A percentile compares a stretch with the other conserved stretches of the same genome.
Conservation (phyloP, 2,113 vertebrate genomes). For the Verasper variegatus region DNA sequence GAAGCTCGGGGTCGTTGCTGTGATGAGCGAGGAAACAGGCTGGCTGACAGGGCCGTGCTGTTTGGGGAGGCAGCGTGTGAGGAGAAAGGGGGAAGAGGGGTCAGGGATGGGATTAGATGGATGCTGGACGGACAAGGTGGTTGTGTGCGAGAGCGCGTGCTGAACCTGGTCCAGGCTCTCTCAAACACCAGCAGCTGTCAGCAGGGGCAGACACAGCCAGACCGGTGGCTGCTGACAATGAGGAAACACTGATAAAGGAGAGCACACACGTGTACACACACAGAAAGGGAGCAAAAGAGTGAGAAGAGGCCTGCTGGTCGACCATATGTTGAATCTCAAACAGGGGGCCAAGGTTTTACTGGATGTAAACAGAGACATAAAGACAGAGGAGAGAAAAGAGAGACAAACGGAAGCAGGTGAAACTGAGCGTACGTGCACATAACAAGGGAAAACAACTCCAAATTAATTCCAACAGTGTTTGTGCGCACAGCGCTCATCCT, state of each 20-base stretch:
- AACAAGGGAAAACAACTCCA: not conserved
- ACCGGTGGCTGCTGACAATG: conserved; percentile 71
- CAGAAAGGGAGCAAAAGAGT: conserved; percentile 15
- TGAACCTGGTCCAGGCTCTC: conserved; percentile 69
- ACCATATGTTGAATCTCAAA: conserved; percentile 77
- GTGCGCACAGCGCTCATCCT: not conserved
- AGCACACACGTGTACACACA: conserved; percentile 27
- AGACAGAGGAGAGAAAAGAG: conserved; percentile 16
- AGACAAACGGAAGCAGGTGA: conserved; percentile 37
- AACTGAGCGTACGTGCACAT: not conserved
- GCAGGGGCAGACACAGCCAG: conserved; percentile 53
- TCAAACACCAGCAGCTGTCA: conserved; percentile 73
- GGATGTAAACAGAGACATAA: conserved; percentile 55
- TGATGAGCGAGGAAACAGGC: conserved; percentile 72
- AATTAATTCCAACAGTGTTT: conserved; percentile 24
- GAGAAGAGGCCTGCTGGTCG: conserved; percentile 67
- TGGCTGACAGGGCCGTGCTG: conserved; percentile 76
- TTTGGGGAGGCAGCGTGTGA: conserved; percentile 59
- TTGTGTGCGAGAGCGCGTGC: conserved; percentile 30
- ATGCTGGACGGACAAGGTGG: conserved; percentile 56
- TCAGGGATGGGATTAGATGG: conserved; percentile 55
- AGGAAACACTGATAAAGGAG: conserved; percentile 79
- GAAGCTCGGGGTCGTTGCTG: conserved; percentile 68
- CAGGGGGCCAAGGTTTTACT: conserved; percentile 55
- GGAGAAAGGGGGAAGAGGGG: conserved; percentile 49